These are phyloP conservation scores for Leuciscus idus DNA, from an alignment of 2,113 vertebrate species.

Conservation along the genomic window DNA sequence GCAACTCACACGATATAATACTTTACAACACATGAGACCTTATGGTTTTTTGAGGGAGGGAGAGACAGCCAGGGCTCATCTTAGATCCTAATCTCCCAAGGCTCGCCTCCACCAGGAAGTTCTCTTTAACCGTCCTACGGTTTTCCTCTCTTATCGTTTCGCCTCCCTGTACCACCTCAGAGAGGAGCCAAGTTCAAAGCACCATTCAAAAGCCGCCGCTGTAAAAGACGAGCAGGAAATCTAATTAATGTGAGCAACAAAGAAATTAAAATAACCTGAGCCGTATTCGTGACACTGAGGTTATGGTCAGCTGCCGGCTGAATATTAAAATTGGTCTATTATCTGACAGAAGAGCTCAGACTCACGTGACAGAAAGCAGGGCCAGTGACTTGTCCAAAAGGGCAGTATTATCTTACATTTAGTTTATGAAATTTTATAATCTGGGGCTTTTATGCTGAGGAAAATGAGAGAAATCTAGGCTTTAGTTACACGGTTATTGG, in stretches of 20 bases:
- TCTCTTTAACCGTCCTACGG: slow-evolving; percentile 23
- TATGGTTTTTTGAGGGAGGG: slow-evolving; percentile 12
- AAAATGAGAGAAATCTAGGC: neutral
- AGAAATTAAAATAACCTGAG: slow-evolving; percentile 39
- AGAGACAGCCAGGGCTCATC: slow-evolving; percentile 62
- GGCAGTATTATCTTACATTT: neutral
- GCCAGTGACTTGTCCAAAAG: neutral
- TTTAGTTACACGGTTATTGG: neutral
- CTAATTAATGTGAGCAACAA: slow-evolving; percentile 41
- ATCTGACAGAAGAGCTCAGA: neutral
- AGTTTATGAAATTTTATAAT: neutral
- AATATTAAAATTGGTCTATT: slow-evolving; percentile 26
- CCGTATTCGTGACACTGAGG: slow-evolving; percentile 35
- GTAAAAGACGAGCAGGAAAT: slow-evolving; percentile 40
- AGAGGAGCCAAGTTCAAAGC: slow-evolving; percentile 38
- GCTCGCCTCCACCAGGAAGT: slow-evolving; percentile 31
- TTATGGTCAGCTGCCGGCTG: slow-evolving; percentile 29
- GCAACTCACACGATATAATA: neutral
- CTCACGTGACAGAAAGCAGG: neutral
- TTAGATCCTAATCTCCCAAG: slow-evolving; percentile 34
- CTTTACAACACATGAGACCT: neutral
- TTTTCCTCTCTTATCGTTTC: slow-evolving; percentile 21
- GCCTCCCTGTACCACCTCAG: slow-evolving; percentile 21
- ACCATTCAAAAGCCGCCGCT: slow-evolving; percentile 19
- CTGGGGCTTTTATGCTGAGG: neutral